Evolutionary conservation across 2,797 vertebrate genomes (phyloP).

Genomic region (Halcyon badia): DNA sequence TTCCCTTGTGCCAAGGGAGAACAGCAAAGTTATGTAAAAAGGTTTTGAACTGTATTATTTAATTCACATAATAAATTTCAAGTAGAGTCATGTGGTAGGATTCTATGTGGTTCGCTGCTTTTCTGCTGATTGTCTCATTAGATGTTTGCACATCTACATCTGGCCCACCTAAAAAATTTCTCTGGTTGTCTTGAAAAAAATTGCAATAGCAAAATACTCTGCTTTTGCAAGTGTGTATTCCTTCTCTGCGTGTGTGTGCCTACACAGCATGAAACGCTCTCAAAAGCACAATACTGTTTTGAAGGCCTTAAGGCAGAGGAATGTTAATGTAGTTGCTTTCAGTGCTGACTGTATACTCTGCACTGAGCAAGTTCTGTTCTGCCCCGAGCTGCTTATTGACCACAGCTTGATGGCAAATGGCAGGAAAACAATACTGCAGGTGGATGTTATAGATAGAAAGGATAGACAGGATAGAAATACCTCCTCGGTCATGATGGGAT

Average conservation of each 20-base stretch:
- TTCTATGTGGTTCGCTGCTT: constrained; percentile 6
- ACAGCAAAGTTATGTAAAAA: constrained; percentile 61
- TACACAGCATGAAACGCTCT: background rate
- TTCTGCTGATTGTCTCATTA: background rate
- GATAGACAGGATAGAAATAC: background rate
- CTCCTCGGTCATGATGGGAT: background rate
- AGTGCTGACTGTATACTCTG: background rate
- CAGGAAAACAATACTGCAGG: constrained; percentile 40
- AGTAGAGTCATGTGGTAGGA: background rate
- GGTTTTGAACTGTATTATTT: constrained; percentile 69
- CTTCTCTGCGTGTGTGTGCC: background rate
- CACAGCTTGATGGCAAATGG: background rate
- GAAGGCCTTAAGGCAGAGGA: constrained; percentile 2
- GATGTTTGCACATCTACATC: background rate
- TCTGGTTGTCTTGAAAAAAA: background rate
- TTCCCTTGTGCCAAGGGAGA: constrained; percentile 44
- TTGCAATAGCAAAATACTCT: background rate
- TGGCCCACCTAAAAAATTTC: background rate
- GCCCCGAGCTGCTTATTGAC: background rate
- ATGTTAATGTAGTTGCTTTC: background rate
- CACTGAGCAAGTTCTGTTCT: background rate
- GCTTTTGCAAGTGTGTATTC: background rate
- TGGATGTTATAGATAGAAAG: background rate
- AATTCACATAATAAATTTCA: constrained; percentile 58
- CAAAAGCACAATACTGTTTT: background rate